phyloP scores from a whole-genome alignment of 2,797 vertebrate genomes.

The Nannoperca australis region DNA sequence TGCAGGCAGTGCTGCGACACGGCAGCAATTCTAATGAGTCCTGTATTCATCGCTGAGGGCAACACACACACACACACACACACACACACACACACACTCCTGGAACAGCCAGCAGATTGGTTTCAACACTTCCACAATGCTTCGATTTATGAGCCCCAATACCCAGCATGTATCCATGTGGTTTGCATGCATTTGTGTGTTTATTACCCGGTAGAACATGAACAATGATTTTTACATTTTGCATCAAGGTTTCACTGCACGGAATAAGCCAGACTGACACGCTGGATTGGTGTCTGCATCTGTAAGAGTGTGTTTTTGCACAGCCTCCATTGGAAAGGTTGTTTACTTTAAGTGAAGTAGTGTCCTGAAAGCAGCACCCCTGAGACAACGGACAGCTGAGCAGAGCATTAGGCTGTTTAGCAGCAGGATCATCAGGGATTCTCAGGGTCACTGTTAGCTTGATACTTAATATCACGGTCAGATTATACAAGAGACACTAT shows the following conservation, averaged over 20 bases:
- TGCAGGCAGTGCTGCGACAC: conserved; percentile 71
- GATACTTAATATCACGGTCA: neutral
- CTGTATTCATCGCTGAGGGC: conserved; percentile 72
- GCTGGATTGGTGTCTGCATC: conserved; percentile 13
- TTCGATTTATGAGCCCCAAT: conserved; percentile 31
- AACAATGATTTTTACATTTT: neutral
- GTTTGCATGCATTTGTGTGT: conserved; percentile 34
- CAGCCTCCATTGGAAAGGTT: neutral
- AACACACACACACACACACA: conserved; percentile 57
- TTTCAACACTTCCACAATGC: conserved; percentile 46
- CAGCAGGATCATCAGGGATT: neutral
- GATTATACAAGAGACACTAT: neutral
- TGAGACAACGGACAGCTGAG: neutral
- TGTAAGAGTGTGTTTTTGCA: conserved; percentile 18
- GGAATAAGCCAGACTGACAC: neutral
- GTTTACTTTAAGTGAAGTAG: conserved; percentile 10
- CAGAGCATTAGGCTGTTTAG: conserved; percentile 6
- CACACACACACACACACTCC: conserved; percentile 17
- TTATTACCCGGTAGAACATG: conserved; percentile 11
- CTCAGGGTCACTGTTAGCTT: neutral
- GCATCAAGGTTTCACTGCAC: conserved; percentile 2
- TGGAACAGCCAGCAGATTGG: conserved; percentile 40
- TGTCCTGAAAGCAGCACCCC: conserved; percentile 1
- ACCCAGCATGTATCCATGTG: conserved; percentile 2
- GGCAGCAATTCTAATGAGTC: conserved; percentile 81